These are phyloP conservation scores for Nyctalus aviator DNA, from an alignment of 2,797 vertebrate species.

Conservation along the genomic window DNA sequence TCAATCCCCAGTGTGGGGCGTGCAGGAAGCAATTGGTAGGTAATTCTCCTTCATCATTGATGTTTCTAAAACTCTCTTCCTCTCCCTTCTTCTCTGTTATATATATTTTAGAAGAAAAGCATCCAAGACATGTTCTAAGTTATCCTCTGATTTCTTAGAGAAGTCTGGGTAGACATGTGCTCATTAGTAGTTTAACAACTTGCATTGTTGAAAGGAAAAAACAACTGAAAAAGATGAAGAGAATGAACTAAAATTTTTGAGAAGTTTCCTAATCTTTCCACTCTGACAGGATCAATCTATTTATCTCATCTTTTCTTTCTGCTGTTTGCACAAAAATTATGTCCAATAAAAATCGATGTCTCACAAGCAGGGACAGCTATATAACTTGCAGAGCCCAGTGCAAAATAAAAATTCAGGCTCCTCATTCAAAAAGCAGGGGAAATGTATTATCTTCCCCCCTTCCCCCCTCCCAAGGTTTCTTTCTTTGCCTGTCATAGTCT, in stretches of 20 bases:
- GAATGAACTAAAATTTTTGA: neutral
- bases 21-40: too few relatives aligned
- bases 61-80: too few relatives aligned
- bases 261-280: neutral
- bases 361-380: neutral
- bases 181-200: neutral
- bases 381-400: neutral
- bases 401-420: neutral
- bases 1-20: too few relatives aligned
- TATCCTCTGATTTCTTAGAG: neutral
- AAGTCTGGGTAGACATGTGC: neutral
- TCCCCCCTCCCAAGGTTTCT: neutral
- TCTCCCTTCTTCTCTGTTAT: too few relatives aligned
- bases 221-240: neutral
- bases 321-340: neutral
- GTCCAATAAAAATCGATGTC: neutral
- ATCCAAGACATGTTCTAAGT: neutral
- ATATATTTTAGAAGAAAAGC: neutral
- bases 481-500: neutral
- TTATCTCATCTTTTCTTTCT: constrained; percentile 37
- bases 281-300: neutral
- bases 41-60: too few relatives aligned
- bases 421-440: neutral
- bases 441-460: neutral
- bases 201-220: neutral